Percentiles rank a stretch among this genome's conserved stretches.
phyloP scores from a whole-genome alignment of 2,113 vertebrate genomes.

The Hippocampus mohnikei region DNA sequence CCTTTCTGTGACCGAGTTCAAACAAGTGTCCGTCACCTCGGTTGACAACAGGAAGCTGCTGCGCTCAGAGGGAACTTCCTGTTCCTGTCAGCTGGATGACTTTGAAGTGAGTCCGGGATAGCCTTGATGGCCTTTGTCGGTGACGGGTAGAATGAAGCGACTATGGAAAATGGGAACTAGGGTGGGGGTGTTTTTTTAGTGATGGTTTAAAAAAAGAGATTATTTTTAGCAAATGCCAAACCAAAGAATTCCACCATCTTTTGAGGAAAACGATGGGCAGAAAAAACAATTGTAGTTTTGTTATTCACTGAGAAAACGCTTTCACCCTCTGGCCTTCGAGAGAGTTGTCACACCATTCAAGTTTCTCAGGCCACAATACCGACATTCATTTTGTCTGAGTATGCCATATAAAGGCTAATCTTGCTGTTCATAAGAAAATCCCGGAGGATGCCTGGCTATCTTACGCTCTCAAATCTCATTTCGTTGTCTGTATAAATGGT shows the following conservation, averaged over 20 bases:
- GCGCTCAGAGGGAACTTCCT: slow-evolving; percentile 69
- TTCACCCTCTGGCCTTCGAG: background rate
- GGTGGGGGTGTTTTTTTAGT: slow-evolving; percentile 43
- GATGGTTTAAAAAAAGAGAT: slow-evolving; percentile 48
- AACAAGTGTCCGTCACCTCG: slow-evolving; percentile 72
- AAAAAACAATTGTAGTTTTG: slow-evolving; percentile 46
- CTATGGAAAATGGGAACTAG: slow-evolving; percentile 51
- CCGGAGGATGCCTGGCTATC: no score
- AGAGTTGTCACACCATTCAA: background rate
- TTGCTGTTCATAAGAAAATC: no score
- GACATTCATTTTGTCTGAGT: no score
- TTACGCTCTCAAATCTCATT: no score
- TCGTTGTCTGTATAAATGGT: no score
- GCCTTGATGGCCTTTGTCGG: slow-evolving; percentile 64
- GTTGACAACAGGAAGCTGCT: slow-evolving; percentile 74
- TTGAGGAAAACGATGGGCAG: slow-evolving; percentile 39
- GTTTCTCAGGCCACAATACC: no score
- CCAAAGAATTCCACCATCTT: slow-evolving; percentile 45
- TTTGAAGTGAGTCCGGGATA: slow-evolving; percentile 66
- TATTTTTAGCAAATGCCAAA: slow-evolving; percentile 62
- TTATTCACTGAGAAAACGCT: slow-evolving; percentile 20
- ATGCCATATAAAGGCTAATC: no score
- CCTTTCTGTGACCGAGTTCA: slow-evolving; percentile 59
- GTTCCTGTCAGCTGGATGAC: slow-evolving; percentile 70
- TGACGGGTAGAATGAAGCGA: slow-evolving; percentile 38